Evolutionary conservation across 2,797 vertebrate genomes (phyloP).

Genomic region (Knipowitschia caucasica): DNA sequence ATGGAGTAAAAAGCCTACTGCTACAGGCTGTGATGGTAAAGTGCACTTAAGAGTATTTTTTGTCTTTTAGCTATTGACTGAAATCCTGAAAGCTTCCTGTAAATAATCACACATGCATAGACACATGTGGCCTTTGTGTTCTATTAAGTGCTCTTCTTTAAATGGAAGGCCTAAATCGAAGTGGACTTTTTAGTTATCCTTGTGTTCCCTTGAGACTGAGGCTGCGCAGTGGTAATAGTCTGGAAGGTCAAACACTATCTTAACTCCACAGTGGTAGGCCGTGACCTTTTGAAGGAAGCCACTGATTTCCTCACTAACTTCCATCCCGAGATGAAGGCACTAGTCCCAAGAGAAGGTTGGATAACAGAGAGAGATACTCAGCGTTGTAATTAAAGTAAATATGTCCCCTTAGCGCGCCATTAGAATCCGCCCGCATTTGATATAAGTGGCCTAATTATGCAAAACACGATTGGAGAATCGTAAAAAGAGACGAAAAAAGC

Average conservation of each 20-base stretch:
- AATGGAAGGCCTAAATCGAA: conserved; percentile 14
- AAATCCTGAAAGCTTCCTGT: conserved; percentile 44
- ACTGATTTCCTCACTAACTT: conserved; percentile 47
- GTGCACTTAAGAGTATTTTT: conserved; percentile 21
- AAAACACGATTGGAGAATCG: conserved; percentile 45
- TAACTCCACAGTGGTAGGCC: conserved; percentile 41
- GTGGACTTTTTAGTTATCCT: conserved; percentile 21
- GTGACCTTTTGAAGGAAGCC: conserved; percentile 57
- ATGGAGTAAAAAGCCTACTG: conserved; percentile 16
- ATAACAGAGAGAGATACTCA: conserved; percentile 47
- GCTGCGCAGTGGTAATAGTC: conserved; percentile 37
- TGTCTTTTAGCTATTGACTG: conserved; percentile 29
- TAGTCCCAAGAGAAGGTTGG: conserved; percentile 29
- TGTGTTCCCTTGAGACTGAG: conserved; percentile 32
- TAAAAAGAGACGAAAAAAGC: conserved; percentile 6
- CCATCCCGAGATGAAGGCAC: conserved; percentile 28
- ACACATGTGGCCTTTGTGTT: conserved; percentile 9
- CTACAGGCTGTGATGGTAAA: conserved; percentile 15
- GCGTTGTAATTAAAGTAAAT: conserved; percentile 67
- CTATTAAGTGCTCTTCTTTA: not conserved
- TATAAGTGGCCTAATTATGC: conserved; percentile 64
- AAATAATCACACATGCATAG: conserved; percentile 20
- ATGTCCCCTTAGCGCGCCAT: conserved; percentile 61
- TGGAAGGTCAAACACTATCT: conserved; percentile 59
- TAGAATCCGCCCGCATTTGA: conserved; percentile 54